Base-by-base conservation (phyloP, 1,140 invertebrate genomes). In the Pseudomyrmex pallidus region DNA sequence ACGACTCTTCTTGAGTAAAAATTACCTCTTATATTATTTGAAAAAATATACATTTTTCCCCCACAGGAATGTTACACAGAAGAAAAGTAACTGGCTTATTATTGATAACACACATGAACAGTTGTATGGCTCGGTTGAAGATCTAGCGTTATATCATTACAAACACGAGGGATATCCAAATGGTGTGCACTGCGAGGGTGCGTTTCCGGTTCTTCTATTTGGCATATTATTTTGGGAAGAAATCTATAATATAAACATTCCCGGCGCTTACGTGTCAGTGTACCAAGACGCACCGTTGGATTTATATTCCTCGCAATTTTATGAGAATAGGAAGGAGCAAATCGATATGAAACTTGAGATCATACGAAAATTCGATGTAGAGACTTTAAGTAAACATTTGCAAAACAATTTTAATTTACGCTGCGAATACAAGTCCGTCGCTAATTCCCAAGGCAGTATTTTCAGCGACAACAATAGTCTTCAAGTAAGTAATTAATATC, bases 171-270 rank as follows among this genome's bases (percentile, higher is more conserved):
- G 87, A 12, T 94, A 90, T 76, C 5, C 46, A 2, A 63, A 89
- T 2, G 95, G 96, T 52, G 88, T 96, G 5, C 97, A 98, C 91
- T 96, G 96, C 84, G 97, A 98, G 92, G 96, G 96, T 5, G 92
- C 95, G 1, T 95, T 97, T 3, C 94, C 97, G 2, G 93, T 94
- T 52, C 95, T 95, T 2, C 90, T 98, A 68, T 97, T 97, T 91
- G 93, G 92, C n/a, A 89, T 97, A 1, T 92, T 97, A 2, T 97
- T 97, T 91, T 98, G 97, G 97, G 96, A 98, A 70, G 95, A 97
- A 12, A 95, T 98, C 52, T 98, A 97, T 90, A 90, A 93, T 73
- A 87, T 93, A 25, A 91, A 93, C 2, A 91, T 96, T 57, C 94
- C 96, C 10, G 97, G 97, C 89, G 94, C 95, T 5, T 98, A 97